These are phyloP conservation scores for Drosophila ficusphila DNA, from an alignment of 1,140 invertebrate species.

Conservation along the genomic window DNA sequence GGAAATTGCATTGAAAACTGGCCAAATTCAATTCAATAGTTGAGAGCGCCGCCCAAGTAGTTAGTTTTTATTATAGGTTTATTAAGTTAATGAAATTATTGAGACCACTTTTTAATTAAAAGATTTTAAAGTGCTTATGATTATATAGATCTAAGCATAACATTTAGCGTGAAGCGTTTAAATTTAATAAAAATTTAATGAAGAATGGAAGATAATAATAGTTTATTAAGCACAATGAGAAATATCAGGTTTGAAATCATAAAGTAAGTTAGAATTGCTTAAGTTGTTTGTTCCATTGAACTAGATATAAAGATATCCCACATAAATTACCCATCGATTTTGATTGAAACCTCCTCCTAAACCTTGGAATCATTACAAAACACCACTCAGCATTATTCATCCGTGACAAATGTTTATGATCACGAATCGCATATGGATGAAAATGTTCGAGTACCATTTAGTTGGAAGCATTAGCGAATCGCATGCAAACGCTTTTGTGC, in stretches of 20 bases:
- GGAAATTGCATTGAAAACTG: constrained; percentile 17
- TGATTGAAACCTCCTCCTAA: neutral
- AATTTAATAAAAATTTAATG: neutral
- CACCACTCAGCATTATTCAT: constrained; percentile 17
- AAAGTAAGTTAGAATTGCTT: neutral
- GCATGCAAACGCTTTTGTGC: constrained; percentile 33
- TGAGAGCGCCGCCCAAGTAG: neutral
- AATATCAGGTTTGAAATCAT: too few species aligned
- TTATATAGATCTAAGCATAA: constrained; percentile 5
- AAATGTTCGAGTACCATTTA: constrained; percentile 29
- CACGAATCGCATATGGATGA: constrained; percentile 35
- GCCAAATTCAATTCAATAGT: constrained; percentile 13
- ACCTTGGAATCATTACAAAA: constrained; percentile 31
- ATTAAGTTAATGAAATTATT: constrained; percentile 1
- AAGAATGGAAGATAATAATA: neutral
- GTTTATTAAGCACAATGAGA: neutral
- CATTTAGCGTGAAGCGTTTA: neutral
- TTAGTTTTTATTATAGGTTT: constrained; percentile 25
- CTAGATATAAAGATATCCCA: neutral
- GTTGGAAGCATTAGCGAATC: constrained; percentile 28
- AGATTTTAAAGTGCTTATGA: neutral
- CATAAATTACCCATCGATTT: neutral
- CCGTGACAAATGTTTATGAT: constrained; percentile 36
- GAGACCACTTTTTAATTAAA: neutral
- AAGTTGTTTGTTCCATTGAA: neutral